Conservation (phyloP, 1,140 invertebrate genomes). For the Drosophila albomicans region DNA sequence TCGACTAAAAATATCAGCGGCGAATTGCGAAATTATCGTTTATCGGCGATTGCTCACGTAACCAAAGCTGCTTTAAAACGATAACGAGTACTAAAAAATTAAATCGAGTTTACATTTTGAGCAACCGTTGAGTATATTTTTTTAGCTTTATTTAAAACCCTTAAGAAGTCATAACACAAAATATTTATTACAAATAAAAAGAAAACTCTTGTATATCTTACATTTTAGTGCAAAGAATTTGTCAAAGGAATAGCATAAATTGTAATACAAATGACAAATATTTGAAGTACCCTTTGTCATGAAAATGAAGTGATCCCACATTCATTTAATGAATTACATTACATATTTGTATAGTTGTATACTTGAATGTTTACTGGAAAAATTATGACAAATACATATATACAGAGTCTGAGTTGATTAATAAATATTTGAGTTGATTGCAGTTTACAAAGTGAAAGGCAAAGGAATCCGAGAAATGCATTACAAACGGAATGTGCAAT, state of each 20-base stretch:
- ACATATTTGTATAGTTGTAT: not conserved
- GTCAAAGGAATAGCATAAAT: not conserved
- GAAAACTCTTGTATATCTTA: not conserved
- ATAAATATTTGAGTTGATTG: slow-evolving; percentile 11
- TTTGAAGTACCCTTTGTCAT: not conserved
- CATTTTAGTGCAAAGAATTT: not conserved
- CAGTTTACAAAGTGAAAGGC: slow-evolving; percentile 1
- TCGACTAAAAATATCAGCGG: too few species aligned
- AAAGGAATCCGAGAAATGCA: slow-evolving; percentile 8
- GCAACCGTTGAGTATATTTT: too few species aligned
- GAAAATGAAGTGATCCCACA: not conserved
- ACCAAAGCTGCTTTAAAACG: too few species aligned
- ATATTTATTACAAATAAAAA: too few species aligned
- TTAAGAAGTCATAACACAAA: too few species aligned
- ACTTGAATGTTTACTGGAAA: not conserved
- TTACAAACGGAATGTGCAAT: not conserved
- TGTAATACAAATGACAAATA: not conserved
- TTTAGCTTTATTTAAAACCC: too few species aligned
- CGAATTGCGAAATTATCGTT: too few species aligned
- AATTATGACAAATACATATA: not conserved
- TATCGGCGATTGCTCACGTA: too few species aligned
- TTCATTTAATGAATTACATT: not conserved
- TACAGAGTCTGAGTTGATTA: not conserved
- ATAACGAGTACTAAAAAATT: too few species aligned
- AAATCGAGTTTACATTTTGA: too few species aligned